Evolutionary conservation across 2,888 invertebrate genomes (phyloP).

Genomic region (Metallyticus violacea): DNA sequence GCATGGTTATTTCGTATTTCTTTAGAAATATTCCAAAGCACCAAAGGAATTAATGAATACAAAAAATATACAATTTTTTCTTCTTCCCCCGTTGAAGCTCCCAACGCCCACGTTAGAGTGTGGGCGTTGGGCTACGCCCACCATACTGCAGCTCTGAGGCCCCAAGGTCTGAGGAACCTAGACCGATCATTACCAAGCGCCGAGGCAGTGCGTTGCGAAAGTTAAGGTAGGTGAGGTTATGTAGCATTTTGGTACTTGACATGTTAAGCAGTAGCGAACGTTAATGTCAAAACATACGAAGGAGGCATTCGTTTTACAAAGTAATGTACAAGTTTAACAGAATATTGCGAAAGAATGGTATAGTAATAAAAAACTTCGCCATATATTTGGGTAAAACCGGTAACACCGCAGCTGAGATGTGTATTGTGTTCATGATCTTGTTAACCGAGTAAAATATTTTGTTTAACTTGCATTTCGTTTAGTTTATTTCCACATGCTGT

Average conservation of each 20-base stretch:
- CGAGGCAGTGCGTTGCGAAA: background rate
- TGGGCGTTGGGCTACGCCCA: background rate
- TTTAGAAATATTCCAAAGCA: no score
- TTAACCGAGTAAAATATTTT: background rate
- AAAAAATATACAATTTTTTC: no score
- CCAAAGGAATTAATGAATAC: no score
- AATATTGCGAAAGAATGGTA: background rate
- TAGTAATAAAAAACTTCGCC: background rate
- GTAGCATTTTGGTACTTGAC: background rate
- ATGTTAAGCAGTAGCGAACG: background rate
- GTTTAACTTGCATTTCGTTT: background rate
- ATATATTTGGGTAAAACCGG: background rate
- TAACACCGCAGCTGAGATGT: no score
- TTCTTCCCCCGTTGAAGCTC: background rate
- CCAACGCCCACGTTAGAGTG: background rate
- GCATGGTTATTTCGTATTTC: no score
- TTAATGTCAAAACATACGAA: background rate
- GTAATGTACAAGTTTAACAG: background rate
- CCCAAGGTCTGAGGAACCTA: background rate
- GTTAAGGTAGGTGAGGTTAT: background rate
- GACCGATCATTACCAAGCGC: background rate
- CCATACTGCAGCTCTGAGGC: background rate
- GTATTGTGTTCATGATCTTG: background rate
- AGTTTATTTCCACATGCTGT: background rate
- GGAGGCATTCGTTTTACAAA: background rate